Percentiles rank a stretch among this genome's conserved stretches.
Conservation (phyloP, 2,113 vertebrate genomes). For the Larimichthys polyactis region DNA sequence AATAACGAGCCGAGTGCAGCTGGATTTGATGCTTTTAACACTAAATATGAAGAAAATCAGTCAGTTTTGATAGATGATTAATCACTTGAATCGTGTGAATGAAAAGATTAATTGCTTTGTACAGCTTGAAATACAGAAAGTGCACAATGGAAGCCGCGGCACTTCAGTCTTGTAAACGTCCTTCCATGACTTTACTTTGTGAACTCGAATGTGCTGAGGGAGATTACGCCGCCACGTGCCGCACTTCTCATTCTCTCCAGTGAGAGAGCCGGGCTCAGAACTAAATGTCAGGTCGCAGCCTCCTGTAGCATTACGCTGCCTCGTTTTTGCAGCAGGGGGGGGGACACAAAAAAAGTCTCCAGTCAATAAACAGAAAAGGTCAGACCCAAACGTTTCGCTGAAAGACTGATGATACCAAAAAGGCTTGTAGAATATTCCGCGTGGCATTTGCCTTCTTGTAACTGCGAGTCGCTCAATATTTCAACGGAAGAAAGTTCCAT, state of each 20-base stretch:
- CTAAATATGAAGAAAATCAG: background rate
- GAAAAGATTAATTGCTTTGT: background rate
- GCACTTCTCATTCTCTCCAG: conserved; percentile 38
- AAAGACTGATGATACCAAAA: conserved; percentile 63
- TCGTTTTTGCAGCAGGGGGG: conserved; percentile 27
- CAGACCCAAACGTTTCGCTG: conserved; percentile 73
- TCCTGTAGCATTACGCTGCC: conserved; percentile 47
- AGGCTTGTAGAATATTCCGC: conserved; percentile 64
- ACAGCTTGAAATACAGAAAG: background rate
- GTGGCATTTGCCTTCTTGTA: conserved; percentile 69
- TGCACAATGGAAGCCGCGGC: background rate
- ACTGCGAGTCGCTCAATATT: conserved; percentile 50
- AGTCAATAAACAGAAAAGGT: conserved; percentile 81
- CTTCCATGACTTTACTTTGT: conserved; percentile 28
- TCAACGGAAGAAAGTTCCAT: conserved; percentile 44
- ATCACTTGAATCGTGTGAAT: background rate
- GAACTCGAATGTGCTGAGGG: conserved; percentile 5
- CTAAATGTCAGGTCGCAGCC: conserved; percentile 78
- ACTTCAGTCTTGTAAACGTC: background rate
- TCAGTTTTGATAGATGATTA: background rate
- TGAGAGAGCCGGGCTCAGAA: conserved; percentile 42
- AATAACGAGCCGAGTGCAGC: background rate
- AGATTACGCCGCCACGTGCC: conserved; percentile 19
- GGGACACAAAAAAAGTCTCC: conserved; percentile 61
- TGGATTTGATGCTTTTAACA: background rate